A percentile compares a stretch with the other conserved stretches of the same genome.
These are phyloP conservation scores for Sialis fuliginosa DNA, from an alignment of 2,888 invertebrate genomes.

Conservation along the genomic window DNA sequence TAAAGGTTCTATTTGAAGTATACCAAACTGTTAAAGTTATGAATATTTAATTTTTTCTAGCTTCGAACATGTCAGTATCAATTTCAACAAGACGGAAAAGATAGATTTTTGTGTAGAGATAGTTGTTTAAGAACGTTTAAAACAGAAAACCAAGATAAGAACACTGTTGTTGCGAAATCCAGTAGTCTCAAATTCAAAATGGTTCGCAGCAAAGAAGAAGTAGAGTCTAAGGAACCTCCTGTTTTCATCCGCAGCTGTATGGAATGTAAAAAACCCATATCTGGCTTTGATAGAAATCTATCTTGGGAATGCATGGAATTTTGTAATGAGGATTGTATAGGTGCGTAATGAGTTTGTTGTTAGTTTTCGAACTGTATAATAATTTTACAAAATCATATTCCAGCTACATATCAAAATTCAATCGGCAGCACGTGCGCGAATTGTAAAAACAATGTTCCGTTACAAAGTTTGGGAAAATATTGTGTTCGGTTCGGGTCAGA, in stretches of 20 bases:
- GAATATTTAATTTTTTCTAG: background rate
- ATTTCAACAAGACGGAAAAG: conserved; percentile 27
- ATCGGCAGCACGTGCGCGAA: conserved; percentile 64
- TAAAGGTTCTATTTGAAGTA: too few relatives aligned
- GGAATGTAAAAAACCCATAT: conserved; percentile 33
- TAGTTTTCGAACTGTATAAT: conserved; percentile 1
- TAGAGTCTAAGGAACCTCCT: conserved; percentile 36
- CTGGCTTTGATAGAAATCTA: conserved; percentile 41
- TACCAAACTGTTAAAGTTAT: background rate
- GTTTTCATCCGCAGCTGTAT: conserved; percentile 36
- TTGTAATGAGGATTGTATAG: conserved; percentile 74
- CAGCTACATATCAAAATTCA: conserved; percentile 50
- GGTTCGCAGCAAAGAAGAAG: conserved; percentile 36
- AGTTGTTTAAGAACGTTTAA: conserved; percentile 33
- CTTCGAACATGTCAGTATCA: background rate
- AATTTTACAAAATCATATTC: conserved; percentile 8
- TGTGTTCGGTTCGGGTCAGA: conserved; percentile 86
- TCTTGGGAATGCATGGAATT: conserved; percentile 92
- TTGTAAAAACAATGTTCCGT: conserved; percentile 59
- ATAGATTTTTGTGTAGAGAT: conserved; percentile 34
- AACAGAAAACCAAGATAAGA: conserved; percentile 23
- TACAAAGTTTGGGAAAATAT: conserved; percentile 74
- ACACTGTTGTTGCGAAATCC: conserved; percentile 15
- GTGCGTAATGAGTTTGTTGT: conserved; percentile 16
- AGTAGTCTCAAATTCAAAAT: conserved; percentile 2